These are phyloP conservation scores for Silurus meridionalis DNA, from an alignment of 2,113 vertebrate genomes.

Conservation along the genomic window DNA sequence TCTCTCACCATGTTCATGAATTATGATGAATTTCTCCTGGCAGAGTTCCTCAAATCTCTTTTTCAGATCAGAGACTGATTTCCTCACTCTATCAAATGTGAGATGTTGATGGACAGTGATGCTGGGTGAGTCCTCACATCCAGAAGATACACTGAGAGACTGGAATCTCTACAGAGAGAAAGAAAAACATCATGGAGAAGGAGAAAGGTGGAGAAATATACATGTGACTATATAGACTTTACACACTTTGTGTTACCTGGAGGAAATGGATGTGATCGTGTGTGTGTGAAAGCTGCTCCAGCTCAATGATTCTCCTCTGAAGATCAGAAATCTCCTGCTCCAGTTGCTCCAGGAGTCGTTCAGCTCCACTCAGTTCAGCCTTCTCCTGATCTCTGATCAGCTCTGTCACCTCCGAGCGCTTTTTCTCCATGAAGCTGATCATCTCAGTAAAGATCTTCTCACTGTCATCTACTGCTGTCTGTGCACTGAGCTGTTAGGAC, in stretches of 20 bases:
- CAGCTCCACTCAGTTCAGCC: background rate
- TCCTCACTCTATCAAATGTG: no score
- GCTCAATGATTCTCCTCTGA: conserved; percentile 35
- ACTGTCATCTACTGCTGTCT: background rate
- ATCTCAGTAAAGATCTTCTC: background rate
- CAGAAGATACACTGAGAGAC: no score
- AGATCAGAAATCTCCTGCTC: conserved; percentile 42
- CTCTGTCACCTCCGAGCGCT: background rate
- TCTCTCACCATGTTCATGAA: no score
- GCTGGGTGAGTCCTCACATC: no score
- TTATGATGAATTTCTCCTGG: no score
- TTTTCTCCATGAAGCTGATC: conserved; percentile 9
- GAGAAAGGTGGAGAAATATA: no score
- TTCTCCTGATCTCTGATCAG: background rate
- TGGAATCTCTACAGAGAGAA: no score
- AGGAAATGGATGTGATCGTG: background rate
- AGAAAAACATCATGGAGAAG: no score
- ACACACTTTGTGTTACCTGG: background rate
- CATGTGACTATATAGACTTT: no score
- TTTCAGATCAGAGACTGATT: no score
- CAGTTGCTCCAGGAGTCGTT: background rate
- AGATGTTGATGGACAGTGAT: no score
- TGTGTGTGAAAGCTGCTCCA: conserved; percentile 46
- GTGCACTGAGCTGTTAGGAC: background rate
- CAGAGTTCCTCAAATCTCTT: no score